Evolutionary conservation across 2,113 vertebrate genomes (phyloP), one percentile per base, ranked within the genome.

Genomic region (Nestor notabilis): DNA sequence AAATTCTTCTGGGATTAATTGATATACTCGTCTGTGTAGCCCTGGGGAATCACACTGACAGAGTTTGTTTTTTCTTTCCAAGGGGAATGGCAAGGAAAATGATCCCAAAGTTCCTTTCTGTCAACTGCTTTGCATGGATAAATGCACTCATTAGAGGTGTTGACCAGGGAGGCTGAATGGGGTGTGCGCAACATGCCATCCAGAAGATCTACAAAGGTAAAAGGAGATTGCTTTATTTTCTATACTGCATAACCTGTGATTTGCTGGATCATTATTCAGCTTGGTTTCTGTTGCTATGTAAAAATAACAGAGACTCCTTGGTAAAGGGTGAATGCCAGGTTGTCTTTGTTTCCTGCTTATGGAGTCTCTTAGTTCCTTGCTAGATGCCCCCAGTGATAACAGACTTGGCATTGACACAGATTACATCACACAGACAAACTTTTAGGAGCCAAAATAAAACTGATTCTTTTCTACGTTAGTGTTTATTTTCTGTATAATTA

Each of bases 401-500:
- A 79, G 17, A 87, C 33, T 37, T 82, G 72, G 71, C 17, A 47
- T 11, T 50, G 50, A 31, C 61, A 43, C 39, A 25, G 31, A 71
- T 89, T 80, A 46, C n/a, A 60, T 77, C 56, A 75, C 60, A 33
- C 1, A 83, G 68, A 65, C 28, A 87, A 96, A 29, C 46, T 70
- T 25, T 39, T 86, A 58, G 10, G 29, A 93, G 29, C 27, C 83
- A 52, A 89, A 83, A 87, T 37, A 58, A 92, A 68, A 76, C 20
- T 24, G 35, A 60, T 83, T 80, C 46, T 89, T 90, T 65, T 69
- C 69, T 84, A 63, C 21, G 9, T 56, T 65, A 74, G 12, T 33
- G 43, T 16, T 74, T 68, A 65, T 55, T 83, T 76, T 93, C 58
- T 82, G 25, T 69, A 60, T 87, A 96, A 94, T 93, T 97, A 84